Conservation (phyloP, 2,888 invertebrate genomes). For the Plebejus anna region DNA sequence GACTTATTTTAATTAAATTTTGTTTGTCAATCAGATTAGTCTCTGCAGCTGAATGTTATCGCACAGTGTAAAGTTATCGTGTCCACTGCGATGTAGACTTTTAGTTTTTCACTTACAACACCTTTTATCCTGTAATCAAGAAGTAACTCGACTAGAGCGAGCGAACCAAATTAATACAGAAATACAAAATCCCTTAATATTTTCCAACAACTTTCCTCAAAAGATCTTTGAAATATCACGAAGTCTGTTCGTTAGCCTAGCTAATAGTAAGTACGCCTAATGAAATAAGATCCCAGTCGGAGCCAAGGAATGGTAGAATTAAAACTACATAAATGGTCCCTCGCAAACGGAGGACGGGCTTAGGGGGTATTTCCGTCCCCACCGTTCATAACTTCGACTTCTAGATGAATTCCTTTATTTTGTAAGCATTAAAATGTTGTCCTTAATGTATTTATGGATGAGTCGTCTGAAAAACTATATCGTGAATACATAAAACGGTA, state of each 20-base stretch:
- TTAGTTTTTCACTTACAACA: no score
- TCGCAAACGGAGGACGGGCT: constrained; percentile 58
- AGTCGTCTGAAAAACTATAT: no score
- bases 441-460: background rate
- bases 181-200: background rate
- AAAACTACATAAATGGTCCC: constrained; percentile 77
- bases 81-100: no score
- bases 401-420: constrained; percentile 4
- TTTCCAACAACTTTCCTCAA: background rate
- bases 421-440: background rate
- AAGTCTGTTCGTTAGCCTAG: constrained; percentile 51
- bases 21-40: no score
- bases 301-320: constrained; percentile 78
- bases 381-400: constrained; percentile 35
- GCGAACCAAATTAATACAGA: background rate
- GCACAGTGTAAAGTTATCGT: no score
- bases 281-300: constrained; percentile 73
- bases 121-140: background rate
- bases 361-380: constrained; percentile 33
- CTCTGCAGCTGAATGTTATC: no score
- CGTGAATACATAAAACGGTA: no score
- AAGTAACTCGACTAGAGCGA: background rate
- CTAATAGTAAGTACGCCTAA: constrained; percentile 74
- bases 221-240: constrained; percentile 4
- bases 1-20: no score